Evolutionary conservation across 2,113 vertebrate genomes (phyloP).

Genomic region (Jaculus jaculus): DNA sequence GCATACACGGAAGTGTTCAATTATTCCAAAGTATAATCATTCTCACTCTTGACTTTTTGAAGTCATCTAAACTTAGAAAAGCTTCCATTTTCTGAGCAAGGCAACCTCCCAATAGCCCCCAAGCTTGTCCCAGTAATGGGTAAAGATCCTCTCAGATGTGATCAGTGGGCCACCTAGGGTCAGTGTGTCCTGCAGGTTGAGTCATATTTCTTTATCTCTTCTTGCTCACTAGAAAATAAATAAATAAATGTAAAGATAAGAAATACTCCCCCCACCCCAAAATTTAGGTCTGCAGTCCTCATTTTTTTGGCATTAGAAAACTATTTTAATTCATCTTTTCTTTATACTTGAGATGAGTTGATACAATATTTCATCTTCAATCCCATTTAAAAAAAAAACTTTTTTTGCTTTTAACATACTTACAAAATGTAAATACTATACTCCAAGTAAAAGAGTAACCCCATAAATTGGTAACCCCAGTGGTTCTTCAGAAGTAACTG

Average conservation of each 20-base stretch:
- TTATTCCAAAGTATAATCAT: background rate
- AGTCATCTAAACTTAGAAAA: background rate
- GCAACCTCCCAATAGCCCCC: background rate
- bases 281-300: background rate
- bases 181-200: background rate
- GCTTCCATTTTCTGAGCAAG: background rate
- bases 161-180: background rate
- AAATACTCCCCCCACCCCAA: background rate
- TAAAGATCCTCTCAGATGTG: background rate
- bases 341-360: conserved; percentile 3
- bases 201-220: background rate
- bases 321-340: conserved; percentile 19
- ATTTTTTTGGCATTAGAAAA: background rate
- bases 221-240: background rate
- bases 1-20: background rate
- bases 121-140: background rate
- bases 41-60: conserved; percentile 2
- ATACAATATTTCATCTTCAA: background rate
- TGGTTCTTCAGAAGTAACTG: background rate
- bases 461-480: background rate
- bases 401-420: background rate
- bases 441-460: background rate
- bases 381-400: background rate
- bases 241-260: background rate
- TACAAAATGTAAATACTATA: conserved; percentile 33